These are phyloP conservation scores for Psilanteris sp. DNA, from an alignment of 1,140 invertebrate genomes.

Conservation along the genomic window DNA sequence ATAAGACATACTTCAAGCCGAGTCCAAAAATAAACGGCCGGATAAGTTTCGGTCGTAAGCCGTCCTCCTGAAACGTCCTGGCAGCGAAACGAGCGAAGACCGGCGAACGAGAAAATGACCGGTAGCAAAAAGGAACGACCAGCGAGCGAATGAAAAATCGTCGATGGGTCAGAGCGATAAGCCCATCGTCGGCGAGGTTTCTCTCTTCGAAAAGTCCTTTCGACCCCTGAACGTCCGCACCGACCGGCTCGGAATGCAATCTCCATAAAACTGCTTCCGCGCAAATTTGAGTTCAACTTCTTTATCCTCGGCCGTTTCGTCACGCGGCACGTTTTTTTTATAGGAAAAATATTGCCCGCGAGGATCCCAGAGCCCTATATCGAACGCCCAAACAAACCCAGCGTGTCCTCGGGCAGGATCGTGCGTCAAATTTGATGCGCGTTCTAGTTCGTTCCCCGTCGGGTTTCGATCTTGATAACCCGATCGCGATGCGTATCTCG, in stretches of 20 bases:
- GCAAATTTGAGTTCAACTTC: conserved; percentile 71
- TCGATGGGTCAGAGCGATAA: conserved; percentile 52
- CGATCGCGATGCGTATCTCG: conserved; percentile 6
- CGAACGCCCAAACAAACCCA: conserved; percentile 62
- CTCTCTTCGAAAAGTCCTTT: conserved; percentile 48
- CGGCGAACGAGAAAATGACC: conserved; percentile 44
- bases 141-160: conserved; percentile 54
- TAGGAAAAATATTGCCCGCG: conserved; percentile 14
- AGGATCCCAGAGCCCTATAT: background rate
- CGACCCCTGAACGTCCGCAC: conserved; percentile 70
- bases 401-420: background rate
- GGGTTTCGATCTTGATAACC: conserved; percentile 26
- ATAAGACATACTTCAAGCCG: conserved; percentile 21
- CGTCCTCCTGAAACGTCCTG: conserved; percentile 9
- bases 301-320: conserved; percentile 38
- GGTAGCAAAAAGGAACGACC: conserved; percentile 44
- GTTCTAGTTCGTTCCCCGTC: conserved; percentile 25
- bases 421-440: conserved; percentile 31
- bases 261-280: conserved; percentile 76
- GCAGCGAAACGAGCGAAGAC: conserved; percentile 7
- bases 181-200: conserved; percentile 21
- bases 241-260: conserved; percentile 71
- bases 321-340: conserved; percentile 22
- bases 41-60: background rate
- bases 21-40: conserved; percentile 24